Evolutionary conservation across 2,797 vertebrate species (phyloP).

Genomic region (Oceanodroma leucorhoa): DNA sequence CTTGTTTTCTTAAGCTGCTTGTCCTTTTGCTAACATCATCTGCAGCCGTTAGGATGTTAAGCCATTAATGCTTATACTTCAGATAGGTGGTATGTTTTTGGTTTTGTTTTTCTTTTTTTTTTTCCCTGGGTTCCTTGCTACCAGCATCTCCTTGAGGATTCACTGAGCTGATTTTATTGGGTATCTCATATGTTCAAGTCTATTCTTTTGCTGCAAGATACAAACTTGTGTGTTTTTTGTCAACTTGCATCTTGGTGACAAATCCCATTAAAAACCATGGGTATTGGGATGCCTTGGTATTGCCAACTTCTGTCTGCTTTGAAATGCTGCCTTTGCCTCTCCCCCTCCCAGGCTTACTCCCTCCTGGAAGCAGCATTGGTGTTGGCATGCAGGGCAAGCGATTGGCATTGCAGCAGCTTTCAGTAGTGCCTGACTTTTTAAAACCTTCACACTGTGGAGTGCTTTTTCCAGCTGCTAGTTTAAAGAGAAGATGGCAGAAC

Average conservation of each 20-base stretch:
- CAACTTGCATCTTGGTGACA: not conserved
- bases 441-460: not conserved
- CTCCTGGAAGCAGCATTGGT: not conserved
- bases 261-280: rapidly evolving
- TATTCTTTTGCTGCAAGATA: not conserved
- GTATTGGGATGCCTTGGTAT: not conserved
- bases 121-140: rapidly evolving
- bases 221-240: not conserved
- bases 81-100: not conserved
- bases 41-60: not conserved
- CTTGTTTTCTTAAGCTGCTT: not conserved
- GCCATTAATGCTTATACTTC: not conserved
- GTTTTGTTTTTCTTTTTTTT: not conserved
- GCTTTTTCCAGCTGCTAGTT: not conserved
- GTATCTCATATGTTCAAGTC: not conserved
- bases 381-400: not conserved
- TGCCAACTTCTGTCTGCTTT: not conserved
- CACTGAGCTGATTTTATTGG: not conserved
- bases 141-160: not conserved
- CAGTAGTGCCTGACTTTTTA: not conserved
- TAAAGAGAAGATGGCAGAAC: not conserved
- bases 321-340: not conserved
- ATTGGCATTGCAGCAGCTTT: not conserved
- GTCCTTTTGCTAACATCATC: not conserved
- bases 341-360: not conserved